Base-by-base conservation (phyloP, 2,888 invertebrate genomes). In the Schizotus pectinicornis region DNA sequence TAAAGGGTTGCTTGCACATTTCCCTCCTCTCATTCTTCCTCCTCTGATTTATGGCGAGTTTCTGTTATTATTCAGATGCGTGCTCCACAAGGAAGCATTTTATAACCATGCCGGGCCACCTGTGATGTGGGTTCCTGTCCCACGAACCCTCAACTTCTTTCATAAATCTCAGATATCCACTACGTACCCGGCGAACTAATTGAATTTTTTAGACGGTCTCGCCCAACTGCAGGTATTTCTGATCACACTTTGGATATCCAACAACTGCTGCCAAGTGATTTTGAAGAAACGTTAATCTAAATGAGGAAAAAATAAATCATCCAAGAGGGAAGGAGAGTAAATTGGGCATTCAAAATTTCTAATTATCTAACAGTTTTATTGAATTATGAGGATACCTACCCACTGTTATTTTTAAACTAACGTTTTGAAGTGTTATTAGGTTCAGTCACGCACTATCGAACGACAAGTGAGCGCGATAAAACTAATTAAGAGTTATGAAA, bases 1-100 rank as follows among this genome's bases (percentile, higher is more conserved):
- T 35, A 53, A 57, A 59, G 59, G 59, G 59, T 59, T 59, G 35
- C 38, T 45, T 45, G 49, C 54, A 54, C 46, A 49, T 50, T 52
- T 56, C 56, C 50, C 49, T 37, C 32, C 12, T 42, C 38, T 34
- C 11, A 51, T 56, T 49, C 50, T 38, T 48, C 48, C 42, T 35
- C 36, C 36, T 33, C 35, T 55, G 59, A 59, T 59, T 59, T 59
- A 59, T 59, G 37, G 47, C 47, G 47, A 49, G 59, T 51, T 50
- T 48, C 55, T 59, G 59, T 59, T 59, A 51, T 59, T 59, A 59
- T 58, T 58, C 55, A 59, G 59, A 59, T 59, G 59, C 59, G 53
- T 54, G 54, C 45, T 43, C 48, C 59, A 64, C 63, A 66, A 74
- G 72, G 72, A 73, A 73, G 72, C 68, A 68, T 69, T 71, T 72